Percentiles rank a stretch among this genome's conserved stretches.
Evolutionary conservation across 2,113 vertebrate genomes (phyloP).

Genomic region (Platycercus adscitus): DNA sequence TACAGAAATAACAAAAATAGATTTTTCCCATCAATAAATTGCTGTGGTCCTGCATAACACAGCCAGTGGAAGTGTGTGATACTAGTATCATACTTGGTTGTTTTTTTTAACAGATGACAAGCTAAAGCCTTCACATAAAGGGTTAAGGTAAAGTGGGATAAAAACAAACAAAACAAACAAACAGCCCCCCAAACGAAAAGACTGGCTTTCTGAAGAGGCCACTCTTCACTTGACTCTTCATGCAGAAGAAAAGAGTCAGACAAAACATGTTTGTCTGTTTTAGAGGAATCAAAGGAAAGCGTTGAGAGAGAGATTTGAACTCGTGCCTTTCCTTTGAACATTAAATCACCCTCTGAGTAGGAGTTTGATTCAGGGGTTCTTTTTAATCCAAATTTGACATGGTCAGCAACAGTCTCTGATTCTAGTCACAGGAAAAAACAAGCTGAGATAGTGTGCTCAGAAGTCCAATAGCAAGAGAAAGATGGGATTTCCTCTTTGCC

Average conservation of each 20-base stretch:
- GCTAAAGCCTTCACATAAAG: not conserved
- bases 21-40: not conserved
- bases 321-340: not conserved
- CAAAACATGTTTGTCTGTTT: not conserved
- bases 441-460: not conserved
- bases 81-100: not conserved
- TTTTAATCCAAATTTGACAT: not conserved
- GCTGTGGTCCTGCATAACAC: not conserved
- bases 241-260: not conserved
- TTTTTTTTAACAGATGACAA: not conserved
- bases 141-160: not conserved
- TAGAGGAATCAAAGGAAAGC: not conserved
- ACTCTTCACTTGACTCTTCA: constrained; percentile 6
- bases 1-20: not conserved
- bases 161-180: not conserved
- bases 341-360: not conserved
- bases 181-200: not conserved
- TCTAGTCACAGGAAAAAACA: not conserved
- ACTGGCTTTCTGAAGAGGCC: constrained; percentile 2
- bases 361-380: not conserved
- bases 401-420: not conserved
- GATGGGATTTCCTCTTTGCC: not conserved
- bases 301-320: not conserved
- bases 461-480: not conserved
- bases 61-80: not conserved